These are phyloP conservation scores for Tachina lurida DNA, from an alignment of 2,888 invertebrate species.

Conservation along the genomic window DNA sequence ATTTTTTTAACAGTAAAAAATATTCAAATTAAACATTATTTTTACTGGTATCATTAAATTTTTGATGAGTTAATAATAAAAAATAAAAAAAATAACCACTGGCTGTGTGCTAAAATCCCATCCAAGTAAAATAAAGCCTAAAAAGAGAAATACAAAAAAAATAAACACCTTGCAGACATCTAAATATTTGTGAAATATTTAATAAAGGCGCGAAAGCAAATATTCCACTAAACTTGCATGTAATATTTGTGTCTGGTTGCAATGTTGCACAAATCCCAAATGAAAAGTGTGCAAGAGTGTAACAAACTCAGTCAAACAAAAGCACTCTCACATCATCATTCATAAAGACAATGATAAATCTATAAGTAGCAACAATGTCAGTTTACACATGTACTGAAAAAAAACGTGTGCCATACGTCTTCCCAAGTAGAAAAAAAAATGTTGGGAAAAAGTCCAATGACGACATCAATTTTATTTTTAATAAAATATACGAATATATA, in stretches of 20 bases:
- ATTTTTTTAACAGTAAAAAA: conserved; percentile 58
- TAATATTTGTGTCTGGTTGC: conserved; percentile 54
- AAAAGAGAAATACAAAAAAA: conserved; percentile 7
- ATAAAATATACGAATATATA: conserved; percentile 57
- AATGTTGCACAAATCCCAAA: conserved; percentile 53
- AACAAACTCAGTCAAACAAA: conserved; percentile 56
- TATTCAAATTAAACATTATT: conserved; percentile 51
- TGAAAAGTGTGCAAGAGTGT: conserved; percentile 54
- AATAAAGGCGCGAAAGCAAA: conserved; percentile 69
- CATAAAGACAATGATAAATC: conserved; percentile 48
- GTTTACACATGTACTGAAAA: conserved; percentile 13
- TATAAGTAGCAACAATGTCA: conserved; percentile 42
- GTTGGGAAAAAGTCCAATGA: conserved; percentile 52
- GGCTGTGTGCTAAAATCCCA: conserved; percentile 25
- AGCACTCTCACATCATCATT: conserved; percentile 33
- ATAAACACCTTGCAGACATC: conserved; percentile 45
- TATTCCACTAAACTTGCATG: conserved; percentile 41
- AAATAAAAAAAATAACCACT: conserved; percentile 28
- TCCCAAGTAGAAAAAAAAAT: background rate
- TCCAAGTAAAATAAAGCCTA: conserved; percentile 31
- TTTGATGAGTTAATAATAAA: conserved; percentile 65
- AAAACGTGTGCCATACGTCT: conserved; percentile 61
- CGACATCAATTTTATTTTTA: conserved; percentile 58
- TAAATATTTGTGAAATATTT: conserved; percentile 64
- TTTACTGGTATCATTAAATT: conserved; percentile 50